Base-by-base conservation (phyloP, 2,888 invertebrate genomes). In the Phengaris alcon region DNA sequence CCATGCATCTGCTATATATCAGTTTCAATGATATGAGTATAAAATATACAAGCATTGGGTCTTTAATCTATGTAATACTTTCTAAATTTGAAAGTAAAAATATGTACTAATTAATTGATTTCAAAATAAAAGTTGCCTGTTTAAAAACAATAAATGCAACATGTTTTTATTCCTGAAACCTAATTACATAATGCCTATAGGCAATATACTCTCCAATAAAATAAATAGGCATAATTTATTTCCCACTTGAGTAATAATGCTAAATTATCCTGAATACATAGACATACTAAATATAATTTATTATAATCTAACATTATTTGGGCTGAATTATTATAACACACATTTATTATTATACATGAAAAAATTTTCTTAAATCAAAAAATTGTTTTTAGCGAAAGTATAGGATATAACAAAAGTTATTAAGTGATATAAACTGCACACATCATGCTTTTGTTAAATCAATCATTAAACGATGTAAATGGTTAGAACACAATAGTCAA, bases 381-480 rank as follows among this genome's bases (percentile, higher is more conserved):
- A 15, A 59, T 22, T 10, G 3, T 59, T 22, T 22, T 57, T 59
- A 8, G 48, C 5, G 8, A 48, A 7, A 46, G 22, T 22, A 22
- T 22, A 46, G 46, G 46, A 46, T 9, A 15, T 57, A 13, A 57
- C 15, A 59, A 8, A 15, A 22, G n/a, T n/a, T n/a, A n/a, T n/a
- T n/a, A n/a, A n/a, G 15, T 59, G 59, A 59, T 15, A 48, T 9
- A 48, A 48, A 69, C 9, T 6, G 35, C 69, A 69, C 48, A 69
- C 48, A 69, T 9, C 69, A 48, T 69, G 69, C 48, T 69, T 69
- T 48, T 69, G 35, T 35, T 64, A 64, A 22, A 64, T 64, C 64
- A 64, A 64, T 35, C 9, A 35, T 35, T 12, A 48, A 1, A 8
- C 7, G 15, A 15, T 57, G 15, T 57, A 15, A 15, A 57, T 57